These are phyloP conservation scores for Ridgeia piscesae DNA, from an alignment of 1,140 invertebrate species.

Conservation along the genomic window DNA sequence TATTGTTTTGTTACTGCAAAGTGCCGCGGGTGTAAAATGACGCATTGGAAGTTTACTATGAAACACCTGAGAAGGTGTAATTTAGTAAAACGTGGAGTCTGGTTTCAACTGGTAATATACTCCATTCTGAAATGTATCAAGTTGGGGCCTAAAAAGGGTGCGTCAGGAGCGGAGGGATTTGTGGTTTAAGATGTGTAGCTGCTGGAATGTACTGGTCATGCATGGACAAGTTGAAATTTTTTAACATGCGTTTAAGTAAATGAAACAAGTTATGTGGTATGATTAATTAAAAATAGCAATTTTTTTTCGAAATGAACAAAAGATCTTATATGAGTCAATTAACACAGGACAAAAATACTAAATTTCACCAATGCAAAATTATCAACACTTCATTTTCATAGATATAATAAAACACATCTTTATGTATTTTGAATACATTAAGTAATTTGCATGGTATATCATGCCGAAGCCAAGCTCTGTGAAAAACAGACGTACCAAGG, in stretches of 20 bases:
- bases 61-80: too few species aligned
- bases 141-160: too few species aligned
- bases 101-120: too few species aligned
- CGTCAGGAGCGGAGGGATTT: too few species aligned
- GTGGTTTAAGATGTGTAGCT: too few species aligned
- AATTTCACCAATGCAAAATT: not conserved
- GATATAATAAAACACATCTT: not conserved
- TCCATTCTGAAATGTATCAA: too few species aligned
- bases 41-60: too few species aligned
- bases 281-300: not conserved
- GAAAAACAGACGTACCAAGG: not conserved
- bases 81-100: too few species aligned
- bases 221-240: not conserved
- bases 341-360: not conserved
- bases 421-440: not conserved
- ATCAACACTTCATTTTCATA: not conserved
- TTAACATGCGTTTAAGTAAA: not conserved
- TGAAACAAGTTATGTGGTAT: not conserved
- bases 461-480: not conserved
- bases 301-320: too few species aligned
- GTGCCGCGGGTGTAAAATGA: too few species aligned
- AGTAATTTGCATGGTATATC: not conserved
- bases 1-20: too few species aligned
- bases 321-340: not conserved
- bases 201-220: too few species aligned